Percentiles rank a stretch among this genome's conserved stretches.
phyloP scores from a whole-genome alignment of 2,888 invertebrate species.

The Catocala sponsa region DNA sequence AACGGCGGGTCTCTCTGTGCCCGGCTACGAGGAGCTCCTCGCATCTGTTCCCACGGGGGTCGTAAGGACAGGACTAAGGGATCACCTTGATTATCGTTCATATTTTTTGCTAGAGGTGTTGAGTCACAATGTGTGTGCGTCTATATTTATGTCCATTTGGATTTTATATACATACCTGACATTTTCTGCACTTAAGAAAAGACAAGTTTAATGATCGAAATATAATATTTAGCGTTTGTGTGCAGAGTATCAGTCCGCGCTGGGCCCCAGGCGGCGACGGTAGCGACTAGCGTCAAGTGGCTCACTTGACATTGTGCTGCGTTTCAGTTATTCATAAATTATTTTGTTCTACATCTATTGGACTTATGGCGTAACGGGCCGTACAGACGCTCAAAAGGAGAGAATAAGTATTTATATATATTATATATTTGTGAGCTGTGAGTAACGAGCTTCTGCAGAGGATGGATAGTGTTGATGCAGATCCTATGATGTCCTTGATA shows the following conservation, averaged over 20 bases:
- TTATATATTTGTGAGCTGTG: too few species aligned
- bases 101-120: conserved; percentile 1
- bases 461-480: too few species aligned
- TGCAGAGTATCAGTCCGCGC: neutral
- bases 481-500: too few species aligned
- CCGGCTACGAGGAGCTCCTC: neutral
- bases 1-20: neutral
- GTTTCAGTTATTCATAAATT: conserved; percentile 8
- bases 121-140: neutral
- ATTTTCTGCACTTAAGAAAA: too few species aligned
- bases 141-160: neutral
- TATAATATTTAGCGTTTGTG: neutral
- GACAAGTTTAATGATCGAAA: too few species aligned
- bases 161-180: too few species aligned
- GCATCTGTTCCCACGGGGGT: conserved; percentile 5
- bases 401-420: conserved; percentile 3
- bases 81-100: conserved; percentile 7
- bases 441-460: too few species aligned
- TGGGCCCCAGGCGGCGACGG: neutral
- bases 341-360: conserved; percentile 11
- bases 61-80: conserved; percentile 1
- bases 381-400: neutral
- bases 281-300: neutral
- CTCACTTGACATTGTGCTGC: conserved; percentile 32
- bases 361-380: conserved; percentile 1